Evolutionary conservation across 1,140 invertebrate species (phyloP), one percentile per base, ranked within the genome.

Genomic region (Drosophila oshimai): DNA sequence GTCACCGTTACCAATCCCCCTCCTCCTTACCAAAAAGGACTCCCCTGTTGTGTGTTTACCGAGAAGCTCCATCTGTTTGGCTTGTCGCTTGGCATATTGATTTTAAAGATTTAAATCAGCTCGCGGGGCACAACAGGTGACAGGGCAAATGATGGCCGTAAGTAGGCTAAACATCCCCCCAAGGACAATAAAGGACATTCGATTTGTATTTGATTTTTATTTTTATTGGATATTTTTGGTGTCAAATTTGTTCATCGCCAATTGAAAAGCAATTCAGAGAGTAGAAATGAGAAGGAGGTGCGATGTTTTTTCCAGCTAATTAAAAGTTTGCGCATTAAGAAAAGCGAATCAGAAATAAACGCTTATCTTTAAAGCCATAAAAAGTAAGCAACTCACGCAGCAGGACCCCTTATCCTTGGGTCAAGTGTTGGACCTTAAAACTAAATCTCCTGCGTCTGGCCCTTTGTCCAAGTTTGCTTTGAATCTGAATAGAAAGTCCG

Each of bases 21-120:
- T 10, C 28, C 36, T n/a, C n/a, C n/a, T n/a, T n/a, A n/a, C 18
- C n/a, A 7, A 22, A 24, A 12, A 31, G 28, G 18, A 24, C 26
- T 13, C 37, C 54, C 50, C 31, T 26, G 37, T 26, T 51, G 57
- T 51, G 57, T 72, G 68, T 76, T 42, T 61, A 42, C 62, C 50
- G 9, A 26, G 41, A 44, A 86, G 81, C 67, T 72, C 55, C 42
- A 24, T 46, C 42, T 71, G 68, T 15, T 60, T 45, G 37, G 20
- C 65, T 45, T 68, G 80, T 49, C 64, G 65, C 60, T 45, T 54
- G 80, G 42, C 80, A 87, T 87, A 86, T 86, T 86, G 80, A 86
- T 80, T 86, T 76, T 87, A 87, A 73, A 80, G 80, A 86, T 86
- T 86, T 76, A 64, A 78, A 72, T 44, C 60, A 46, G 51, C 9